Evolutionary conservation across 37 sponge, comb jelly and placozoan species (phyloP).

Genomic region (Oscarella lobularis): DNA sequence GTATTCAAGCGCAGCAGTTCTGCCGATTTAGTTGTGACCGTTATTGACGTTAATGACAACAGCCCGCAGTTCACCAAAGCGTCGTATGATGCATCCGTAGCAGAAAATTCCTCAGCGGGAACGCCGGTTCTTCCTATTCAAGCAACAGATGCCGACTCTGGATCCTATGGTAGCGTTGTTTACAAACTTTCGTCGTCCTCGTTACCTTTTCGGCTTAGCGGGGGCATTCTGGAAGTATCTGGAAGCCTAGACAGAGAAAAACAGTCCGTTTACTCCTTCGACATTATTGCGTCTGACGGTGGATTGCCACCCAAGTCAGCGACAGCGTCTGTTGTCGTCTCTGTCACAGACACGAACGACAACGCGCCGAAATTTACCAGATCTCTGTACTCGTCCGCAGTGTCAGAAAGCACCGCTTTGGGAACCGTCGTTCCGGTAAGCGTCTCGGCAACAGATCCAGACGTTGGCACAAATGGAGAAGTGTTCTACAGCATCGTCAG

Average conservation of each 20-base stretch:
- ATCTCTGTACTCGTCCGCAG: background rate
- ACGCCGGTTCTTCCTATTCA: slow-evolving; percentile 9
- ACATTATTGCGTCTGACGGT: background rate
- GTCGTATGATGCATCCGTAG: slow-evolving; percentile 9
- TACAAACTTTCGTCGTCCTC: slow-evolving; percentile 13
- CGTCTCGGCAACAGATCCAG: slow-evolving; percentile 35
- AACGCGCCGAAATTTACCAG: background rate
- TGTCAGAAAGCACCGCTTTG: background rate
- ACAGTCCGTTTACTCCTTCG: background rate
- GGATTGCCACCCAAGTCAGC: background rate
- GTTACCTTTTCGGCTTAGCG: background rate
- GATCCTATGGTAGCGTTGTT: slow-evolving; percentile 18
- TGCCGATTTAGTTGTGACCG: background rate
- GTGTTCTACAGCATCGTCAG: slow-evolving; percentile 20
- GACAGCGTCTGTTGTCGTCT: background rate
- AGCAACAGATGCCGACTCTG: slow-evolving; percentile 58
- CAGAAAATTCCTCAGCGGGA: slow-evolving; percentile 20
- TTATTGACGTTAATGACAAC: slow-evolving; percentile 59
- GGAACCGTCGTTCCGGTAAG: background rate
- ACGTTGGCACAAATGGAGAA: slow-evolving; percentile 39
- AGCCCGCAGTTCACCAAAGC: slow-evolving; percentile 37
- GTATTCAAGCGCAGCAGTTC: background rate
- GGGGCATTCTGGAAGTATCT: slow-evolving; percentile 4
- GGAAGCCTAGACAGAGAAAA: slow-evolving; percentile 15
- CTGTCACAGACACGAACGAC: background rate